Conservation (phyloP, 2,888 invertebrate species). For the Cheilosia vernalis region DNA sequence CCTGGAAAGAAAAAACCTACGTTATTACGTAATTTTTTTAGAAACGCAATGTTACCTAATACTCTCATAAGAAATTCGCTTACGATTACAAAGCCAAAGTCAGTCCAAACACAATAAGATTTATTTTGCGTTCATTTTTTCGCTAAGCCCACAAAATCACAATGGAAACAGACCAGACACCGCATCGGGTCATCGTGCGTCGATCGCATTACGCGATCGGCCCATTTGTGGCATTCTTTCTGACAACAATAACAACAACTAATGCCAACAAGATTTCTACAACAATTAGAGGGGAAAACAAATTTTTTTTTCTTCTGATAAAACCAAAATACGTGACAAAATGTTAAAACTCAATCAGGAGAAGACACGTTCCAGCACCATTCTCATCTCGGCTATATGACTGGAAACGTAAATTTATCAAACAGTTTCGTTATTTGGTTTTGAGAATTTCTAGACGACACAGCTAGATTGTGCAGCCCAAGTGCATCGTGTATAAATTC, state of each 20-base stretch:
- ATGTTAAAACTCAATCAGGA: slow-evolving; percentile 15
- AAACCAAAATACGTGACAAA: slow-evolving; percentile 31
- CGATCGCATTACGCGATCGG: not conserved
- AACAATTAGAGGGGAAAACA: not conserved
- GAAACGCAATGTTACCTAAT: no score
- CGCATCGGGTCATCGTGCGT: not conserved
- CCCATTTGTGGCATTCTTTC: not conserved
- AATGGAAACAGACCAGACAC: not conserved
- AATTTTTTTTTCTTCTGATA: not conserved
- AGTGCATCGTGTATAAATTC: slow-evolving; percentile 40
- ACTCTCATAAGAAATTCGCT: no score
- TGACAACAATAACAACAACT: not conserved
- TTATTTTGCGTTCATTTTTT: not conserved
- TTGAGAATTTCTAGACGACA: not conserved
- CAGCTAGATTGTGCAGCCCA: not conserved
- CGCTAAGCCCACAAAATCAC: not conserved
- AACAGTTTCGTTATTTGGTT: slow-evolving; percentile 7
- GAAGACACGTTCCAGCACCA: slow-evolving; percentile 15
- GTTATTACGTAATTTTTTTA: no score
- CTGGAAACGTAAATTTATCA: slow-evolving; percentile 9
- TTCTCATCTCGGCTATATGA: slow-evolving; percentile 7
- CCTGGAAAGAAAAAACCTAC: no score
- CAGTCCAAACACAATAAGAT: not conserved
- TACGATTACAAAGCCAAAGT: no score
- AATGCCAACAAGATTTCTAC: not conserved